phyloP scores from a whole-genome alignment of 2,113 vertebrate genomes.

The Corvus hawaiiensis region DNA sequence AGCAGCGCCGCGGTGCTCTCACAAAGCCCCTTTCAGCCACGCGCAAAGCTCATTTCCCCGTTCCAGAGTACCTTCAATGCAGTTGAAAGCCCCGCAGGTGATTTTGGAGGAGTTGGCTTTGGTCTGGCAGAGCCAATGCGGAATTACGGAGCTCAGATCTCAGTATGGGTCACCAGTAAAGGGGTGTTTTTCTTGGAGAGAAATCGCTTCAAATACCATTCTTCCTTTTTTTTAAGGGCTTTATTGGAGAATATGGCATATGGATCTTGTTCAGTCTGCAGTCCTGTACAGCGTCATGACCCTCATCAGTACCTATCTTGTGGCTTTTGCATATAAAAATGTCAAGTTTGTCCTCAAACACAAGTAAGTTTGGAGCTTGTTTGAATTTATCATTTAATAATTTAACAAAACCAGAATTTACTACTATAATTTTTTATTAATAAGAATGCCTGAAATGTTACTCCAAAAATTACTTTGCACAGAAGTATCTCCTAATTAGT shows the following conservation, averaged over 20 bases:
- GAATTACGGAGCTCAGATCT: not conserved
- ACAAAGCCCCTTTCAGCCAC: fast-evolving
- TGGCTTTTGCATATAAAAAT: slow-evolving; percentile 97
- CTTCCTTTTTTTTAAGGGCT: slow-evolving; percentile 75
- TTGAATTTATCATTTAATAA: not conserved
- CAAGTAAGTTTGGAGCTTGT: slow-evolving; percentile 78
- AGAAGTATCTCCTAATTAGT: not conserved
- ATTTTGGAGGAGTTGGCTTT: not conserved
- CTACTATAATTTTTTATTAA: not conserved
- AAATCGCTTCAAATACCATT: not conserved
- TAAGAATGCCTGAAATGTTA: not conserved
- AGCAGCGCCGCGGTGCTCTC: not conserved
- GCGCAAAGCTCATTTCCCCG: fast-evolving
- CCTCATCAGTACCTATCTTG: slow-evolving; percentile 93
- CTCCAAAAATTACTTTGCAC: fast-evolving
- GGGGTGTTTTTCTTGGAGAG: fast-evolving
- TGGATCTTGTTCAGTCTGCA: slow-evolving; percentile 97
- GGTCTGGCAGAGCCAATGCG: too few species aligned
- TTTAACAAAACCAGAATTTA: not conserved
- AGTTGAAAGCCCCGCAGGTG: fast-evolving
- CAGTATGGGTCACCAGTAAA: fast-evolving
- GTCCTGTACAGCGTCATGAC: slow-evolving; percentile 96
- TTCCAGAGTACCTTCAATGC: fast-evolving
- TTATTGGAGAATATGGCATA: slow-evolving; percentile 99
- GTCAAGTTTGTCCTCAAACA: slow-evolving; percentile 99